Base-by-base conservation (phyloP, 2,888 invertebrate genomes). In the Cyclophora albipunctata region DNA sequence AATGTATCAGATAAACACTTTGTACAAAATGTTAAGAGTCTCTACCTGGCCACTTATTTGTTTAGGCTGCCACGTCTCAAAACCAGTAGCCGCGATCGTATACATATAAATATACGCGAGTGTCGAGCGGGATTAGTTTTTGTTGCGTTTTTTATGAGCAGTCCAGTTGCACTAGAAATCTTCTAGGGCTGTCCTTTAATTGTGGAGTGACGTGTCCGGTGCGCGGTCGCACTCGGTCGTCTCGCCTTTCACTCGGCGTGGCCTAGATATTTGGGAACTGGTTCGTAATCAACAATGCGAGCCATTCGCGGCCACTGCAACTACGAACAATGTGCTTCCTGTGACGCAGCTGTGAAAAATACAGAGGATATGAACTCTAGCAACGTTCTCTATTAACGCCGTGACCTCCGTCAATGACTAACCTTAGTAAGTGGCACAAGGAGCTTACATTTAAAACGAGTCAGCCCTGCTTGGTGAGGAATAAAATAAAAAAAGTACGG, bases 201-300 rank as follows among this genome's bases (percentile, higher is more conserved):
- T 57, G 57, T 64, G 59, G 59, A 59, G 51, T 57, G 59, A 44
- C 61, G 67, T 71, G 73, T 78, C 72, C 73, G 74, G 73, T 67
- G 62, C 67, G 60, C 63, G 62, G 37, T 5, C 4, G 37, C 37
- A 5, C 58, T 63, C 66, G 60, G 62, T 69, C 77, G 75, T 69
- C 67, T 75, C 77, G 82, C 87, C 87, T 88, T 88, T 88, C 87
- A 86, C 87, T 86, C 76, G 87, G 80, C 87, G 86, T 77, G 87
- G 80, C 87, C 87, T 79, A 84, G 81, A 85, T 87, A 81, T 84
- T 87, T 85, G 56, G 82, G 79, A 86, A 84, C 86, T 81, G 81
- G 87, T 86, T 82, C 71, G 77, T 73, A 78, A 76, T 78, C 76
- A 81, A 62, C 80, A 81, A 83, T 80, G 78, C 79, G 69, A 68